Base-by-base conservation (phyloP, 2,888 invertebrate species). In the Thereva unica region DNA sequence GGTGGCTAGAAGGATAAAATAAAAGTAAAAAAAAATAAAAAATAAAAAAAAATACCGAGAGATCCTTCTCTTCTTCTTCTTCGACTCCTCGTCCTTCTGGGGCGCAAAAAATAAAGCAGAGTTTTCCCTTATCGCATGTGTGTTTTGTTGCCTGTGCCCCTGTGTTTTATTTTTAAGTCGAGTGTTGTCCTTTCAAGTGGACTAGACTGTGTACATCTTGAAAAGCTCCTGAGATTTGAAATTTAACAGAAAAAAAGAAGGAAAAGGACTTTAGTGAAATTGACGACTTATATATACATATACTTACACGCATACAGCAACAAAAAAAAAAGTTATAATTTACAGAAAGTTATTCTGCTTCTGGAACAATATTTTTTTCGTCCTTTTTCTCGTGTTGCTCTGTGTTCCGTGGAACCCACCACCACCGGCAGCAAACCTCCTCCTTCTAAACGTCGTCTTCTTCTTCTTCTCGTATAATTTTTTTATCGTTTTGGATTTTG, bases 131-230 rank as follows among this genome's bases (percentile, higher is more conserved):
- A 8, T 55, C 55, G 23, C 55, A 55, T 55, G 55, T 41, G 54
- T 55, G 23, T 55, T 7, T 9, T 9, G 34, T 34, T 34, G 4
- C 8, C 42, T 42, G 55, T 42, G 44, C 41, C 23, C 55, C 42
- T 23, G 8, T n/a, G 12, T 12, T 6, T n/a, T 9, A 10, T 10
- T 9, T 23, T 9, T 23, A 23, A 23, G 23, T 23, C 23, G 23
- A 23, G 23, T 23, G 23, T 23, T 42, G 23, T 56, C 56, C 56
- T 45, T n/a, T 56, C 44, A 35, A 56, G 44, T 45, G 56, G 42
- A 56, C 56, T 42, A 44, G 45, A 56, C 56, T 56, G 56, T 52
- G 23, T n/a, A 9, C 6, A 38, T 41, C 44, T 56, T 56, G 42
- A 56, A 23, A 56, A 56, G 44, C 56, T 56, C 12, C 12, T 44